Conservation (phyloP, 1,140 invertebrate species). For the Wasmannia auropunctata region DNA sequence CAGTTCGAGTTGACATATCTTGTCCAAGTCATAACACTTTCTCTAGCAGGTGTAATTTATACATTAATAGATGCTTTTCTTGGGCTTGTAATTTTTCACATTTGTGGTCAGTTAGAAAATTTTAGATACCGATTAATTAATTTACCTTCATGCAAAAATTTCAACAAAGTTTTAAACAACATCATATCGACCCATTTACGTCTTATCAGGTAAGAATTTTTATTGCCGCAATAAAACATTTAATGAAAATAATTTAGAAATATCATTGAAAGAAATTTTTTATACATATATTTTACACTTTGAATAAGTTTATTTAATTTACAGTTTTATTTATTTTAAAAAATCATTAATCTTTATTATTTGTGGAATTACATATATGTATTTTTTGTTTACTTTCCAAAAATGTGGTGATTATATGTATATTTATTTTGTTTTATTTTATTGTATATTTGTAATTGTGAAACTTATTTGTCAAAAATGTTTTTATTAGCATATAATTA, state of each 20-base stretch:
- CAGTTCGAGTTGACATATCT: slow-evolving; percentile 4
- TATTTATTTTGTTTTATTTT: too few species aligned
- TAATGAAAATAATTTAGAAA: too few species aligned
- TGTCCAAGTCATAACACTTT: neutral
- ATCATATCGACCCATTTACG: neutral
- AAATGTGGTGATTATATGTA: neutral
- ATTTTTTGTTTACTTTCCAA: neutral
- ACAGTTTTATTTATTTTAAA: neutral
- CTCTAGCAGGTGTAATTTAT: neutral
- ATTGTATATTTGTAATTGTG: too few species aligned
- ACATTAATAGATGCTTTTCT: slow-evolving; percentile 2
- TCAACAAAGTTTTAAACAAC: neutral
- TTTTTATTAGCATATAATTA: too few species aligned
- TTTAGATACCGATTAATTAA: neutral
- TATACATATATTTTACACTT: too few species aligned
- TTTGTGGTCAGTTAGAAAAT: slow-evolving; percentile 32
- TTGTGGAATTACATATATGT: neutral
- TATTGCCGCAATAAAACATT: neutral
- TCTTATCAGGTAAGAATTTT: slow-evolving; percentile 26
- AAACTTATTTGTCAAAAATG: too few species aligned
- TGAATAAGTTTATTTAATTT: too few species aligned
- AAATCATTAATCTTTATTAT: neutral
- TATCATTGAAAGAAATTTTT: too few species aligned
- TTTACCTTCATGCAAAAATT: neutral
- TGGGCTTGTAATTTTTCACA: slow-evolving; percentile 3